Conservation (phyloP, 2,797 vertebrate genomes). For the Cryptoprocta ferox region DNA sequence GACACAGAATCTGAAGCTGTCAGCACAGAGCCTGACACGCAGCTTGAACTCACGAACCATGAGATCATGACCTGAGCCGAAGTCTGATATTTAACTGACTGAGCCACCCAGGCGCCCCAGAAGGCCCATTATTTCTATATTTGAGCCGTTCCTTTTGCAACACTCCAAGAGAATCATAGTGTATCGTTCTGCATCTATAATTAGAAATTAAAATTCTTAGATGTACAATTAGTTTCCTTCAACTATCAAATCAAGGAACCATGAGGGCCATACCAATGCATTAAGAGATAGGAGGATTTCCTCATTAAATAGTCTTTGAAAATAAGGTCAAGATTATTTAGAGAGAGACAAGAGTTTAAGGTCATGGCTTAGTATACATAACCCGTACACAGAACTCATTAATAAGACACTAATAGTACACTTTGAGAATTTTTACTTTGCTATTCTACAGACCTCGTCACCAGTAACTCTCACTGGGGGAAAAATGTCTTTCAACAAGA, state of each 20-base stretch:
- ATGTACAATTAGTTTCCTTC: constrained; percentile 54
- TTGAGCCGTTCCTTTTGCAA: constrained; percentile 11
- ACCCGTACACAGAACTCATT: background rate
- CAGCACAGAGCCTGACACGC: too few relatives aligned
- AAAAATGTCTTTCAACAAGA: background rate
- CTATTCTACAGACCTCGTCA: background rate
- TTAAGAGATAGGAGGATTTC: background rate
- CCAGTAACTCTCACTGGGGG: background rate
- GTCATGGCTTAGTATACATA: background rate
- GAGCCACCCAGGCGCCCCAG: background rate
- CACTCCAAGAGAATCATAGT: background rate
- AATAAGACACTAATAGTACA: background rate
- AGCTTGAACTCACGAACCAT: too few relatives aligned
- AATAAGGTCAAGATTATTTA: constrained; percentile 22
- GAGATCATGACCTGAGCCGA: too few relatives aligned
- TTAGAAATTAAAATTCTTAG: constrained; percentile 41
- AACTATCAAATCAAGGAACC: background rate
- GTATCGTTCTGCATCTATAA: background rate
- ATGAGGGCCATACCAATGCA: background rate
- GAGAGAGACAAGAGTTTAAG: background rate
- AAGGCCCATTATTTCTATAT: background rate
- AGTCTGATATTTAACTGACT: too few relatives aligned
- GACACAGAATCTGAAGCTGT: too few relatives aligned
- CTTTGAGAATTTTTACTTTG: constrained; percentile 16
- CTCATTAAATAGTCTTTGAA: constrained; percentile 25